These are phyloP conservation scores for Parnassius glacialis DNA, from an alignment of 2,888 invertebrate species.

Conservation along the genomic window DNA sequence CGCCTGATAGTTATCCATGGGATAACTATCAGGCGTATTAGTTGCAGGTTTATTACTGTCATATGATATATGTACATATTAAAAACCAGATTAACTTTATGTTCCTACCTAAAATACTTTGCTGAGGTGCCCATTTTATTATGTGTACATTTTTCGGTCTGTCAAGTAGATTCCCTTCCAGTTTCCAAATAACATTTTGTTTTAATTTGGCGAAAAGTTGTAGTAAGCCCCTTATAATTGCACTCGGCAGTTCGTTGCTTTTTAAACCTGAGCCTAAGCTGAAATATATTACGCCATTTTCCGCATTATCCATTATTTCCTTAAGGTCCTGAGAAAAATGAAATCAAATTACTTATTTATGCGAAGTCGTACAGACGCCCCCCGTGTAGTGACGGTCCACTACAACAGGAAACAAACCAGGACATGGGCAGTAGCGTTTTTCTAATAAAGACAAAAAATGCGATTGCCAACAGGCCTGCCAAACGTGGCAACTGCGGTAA, in stretches of 20 bases:
- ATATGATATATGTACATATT: no score
- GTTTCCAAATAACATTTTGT: conserved; percentile 72
- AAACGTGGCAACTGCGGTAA: no score
- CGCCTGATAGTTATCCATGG: no score
- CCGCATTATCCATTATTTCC: conserved; percentile 53
- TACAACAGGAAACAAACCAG: no score
- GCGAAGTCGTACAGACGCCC: no score
- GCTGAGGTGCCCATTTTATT: conserved; percentile 63
- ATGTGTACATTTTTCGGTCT: conserved; percentile 62
- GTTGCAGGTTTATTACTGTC: no score
- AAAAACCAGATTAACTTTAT: not conserved
- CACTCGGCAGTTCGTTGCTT: conserved; percentile 51
- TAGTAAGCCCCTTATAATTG: conserved; percentile 45
- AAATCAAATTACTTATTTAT: no score
- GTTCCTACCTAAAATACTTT: conserved; percentile 41
- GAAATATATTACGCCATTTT: conserved; percentile 66
- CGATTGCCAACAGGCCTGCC: no score
- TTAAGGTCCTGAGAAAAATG: conserved; percentile 46
- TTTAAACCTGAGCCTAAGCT: conserved; percentile 66
- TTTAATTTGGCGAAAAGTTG: conserved; percentile 56
- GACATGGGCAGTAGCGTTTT: no score
- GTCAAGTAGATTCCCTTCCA: conserved; percentile 51
- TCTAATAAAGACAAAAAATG: no score
- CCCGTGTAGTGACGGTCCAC: no score
- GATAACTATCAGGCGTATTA: no score